phyloP scores from a whole-genome alignment of 2,113 vertebrate species.

The Heptranchias perlo region DNA sequence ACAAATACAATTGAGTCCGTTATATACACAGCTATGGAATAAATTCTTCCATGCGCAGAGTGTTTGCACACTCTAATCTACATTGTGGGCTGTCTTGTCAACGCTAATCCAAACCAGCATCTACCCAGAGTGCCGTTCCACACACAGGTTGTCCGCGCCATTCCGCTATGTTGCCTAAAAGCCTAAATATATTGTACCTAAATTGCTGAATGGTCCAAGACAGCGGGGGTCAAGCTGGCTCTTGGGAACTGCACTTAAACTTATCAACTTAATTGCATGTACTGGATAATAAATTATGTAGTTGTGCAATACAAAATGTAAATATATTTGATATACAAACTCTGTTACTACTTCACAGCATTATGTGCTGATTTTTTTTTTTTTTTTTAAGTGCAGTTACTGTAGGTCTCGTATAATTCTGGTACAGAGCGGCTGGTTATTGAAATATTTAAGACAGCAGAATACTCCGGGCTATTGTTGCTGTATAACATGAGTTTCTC shows the following conservation, averaged over 20 bases:
- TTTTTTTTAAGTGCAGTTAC: background rate
- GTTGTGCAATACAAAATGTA: background rate
- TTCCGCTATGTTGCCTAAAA: background rate
- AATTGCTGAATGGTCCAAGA: background rate
- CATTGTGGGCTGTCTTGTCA: background rate
- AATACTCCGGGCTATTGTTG: background rate
- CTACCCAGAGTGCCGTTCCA: background rate
- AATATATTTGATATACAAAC: background rate
- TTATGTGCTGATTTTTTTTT: background rate
- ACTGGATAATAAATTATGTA: background rate
- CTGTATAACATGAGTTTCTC: background rate
- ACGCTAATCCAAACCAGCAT: background rate
- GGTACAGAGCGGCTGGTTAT: background rate
- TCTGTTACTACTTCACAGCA: background rate
- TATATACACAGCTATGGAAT: background rate
- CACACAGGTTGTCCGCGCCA: background rate
- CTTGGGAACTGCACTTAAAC: background rate
- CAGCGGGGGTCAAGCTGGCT: background rate
- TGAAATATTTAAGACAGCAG: conserved; percentile 4
- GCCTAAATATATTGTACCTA: background rate
- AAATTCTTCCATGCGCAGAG: background rate
- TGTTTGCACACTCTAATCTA: background rate
- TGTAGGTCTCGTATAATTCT: background rate
- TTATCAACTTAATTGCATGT: background rate
- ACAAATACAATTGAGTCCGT: background rate